These are phyloP conservation scores for Eumacrocentrus americanus DNA, from an alignment of 2,888 invertebrate species.

Conservation along the genomic window DNA sequence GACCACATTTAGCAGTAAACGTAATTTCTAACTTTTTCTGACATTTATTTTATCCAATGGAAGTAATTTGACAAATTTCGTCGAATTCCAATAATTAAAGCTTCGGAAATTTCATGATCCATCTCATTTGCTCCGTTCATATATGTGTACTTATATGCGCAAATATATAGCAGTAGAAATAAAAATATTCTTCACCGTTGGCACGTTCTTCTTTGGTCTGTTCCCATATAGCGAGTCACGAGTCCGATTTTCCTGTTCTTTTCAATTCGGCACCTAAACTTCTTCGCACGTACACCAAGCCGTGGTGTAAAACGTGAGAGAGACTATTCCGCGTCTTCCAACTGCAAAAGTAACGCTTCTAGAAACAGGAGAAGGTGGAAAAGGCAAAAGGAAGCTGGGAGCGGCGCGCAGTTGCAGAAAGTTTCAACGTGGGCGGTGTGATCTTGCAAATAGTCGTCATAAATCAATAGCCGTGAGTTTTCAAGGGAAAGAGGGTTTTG, in stretches of 20 bases:
- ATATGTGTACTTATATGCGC: not conserved
- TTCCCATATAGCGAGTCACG: conserved; percentile 15
- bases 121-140: too few relatives aligned
- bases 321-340: conserved; percentile 18
- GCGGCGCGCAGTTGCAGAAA: conserved; percentile 51
- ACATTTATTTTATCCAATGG: too few relatives aligned
- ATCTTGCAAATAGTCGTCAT: conserved; percentile 58
- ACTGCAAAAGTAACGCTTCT: conserved; percentile 32
- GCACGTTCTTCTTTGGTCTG: not conserved
- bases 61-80: too few relatives aligned
- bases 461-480: conserved; percentile 54
- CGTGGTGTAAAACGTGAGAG: conserved; percentile 20
- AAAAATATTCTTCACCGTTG: not conserved
- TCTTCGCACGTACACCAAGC: conserved; percentile 22
- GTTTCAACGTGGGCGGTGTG: conserved; percentile 56
- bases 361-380: conserved; percentile 16
- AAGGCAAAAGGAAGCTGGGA: too few relatives aligned
- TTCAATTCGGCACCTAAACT: conserved; percentile 28
- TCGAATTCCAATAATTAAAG: too few relatives aligned
- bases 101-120: too few relatives aligned
- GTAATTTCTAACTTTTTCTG: too few relatives aligned
- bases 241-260: conserved; percentile 28
- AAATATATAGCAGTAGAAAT: not conserved
- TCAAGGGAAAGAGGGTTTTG: conserved; percentile 22
- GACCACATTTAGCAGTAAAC: too few relatives aligned